phyloP scores from a whole-genome alignment of 53 echinoderm and acorn worm genomes.

The Stichopus horrens region DNA sequence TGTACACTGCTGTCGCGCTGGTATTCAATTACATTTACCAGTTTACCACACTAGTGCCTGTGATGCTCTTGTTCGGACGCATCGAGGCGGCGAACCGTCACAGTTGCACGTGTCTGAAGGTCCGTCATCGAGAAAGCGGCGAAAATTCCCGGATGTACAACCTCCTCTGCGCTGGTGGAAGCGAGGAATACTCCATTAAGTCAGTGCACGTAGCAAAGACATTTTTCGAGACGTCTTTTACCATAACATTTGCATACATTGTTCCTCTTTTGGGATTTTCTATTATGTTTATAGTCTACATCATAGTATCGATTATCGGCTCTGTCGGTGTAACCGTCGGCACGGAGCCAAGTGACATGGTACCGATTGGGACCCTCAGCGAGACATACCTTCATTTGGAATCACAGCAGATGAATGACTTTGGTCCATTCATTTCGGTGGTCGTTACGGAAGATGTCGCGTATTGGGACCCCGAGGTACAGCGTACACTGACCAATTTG shows the following conservation, averaged over 20 bases:
- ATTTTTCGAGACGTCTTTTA: not conserved
- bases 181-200: not conserved
- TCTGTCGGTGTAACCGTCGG: not conserved
- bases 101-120: not conserved
- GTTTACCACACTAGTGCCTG: not conserved
- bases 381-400: not conserved
- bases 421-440: conserved; percentile 15
- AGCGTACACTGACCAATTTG: not conserved
- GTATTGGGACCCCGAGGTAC: not conserved
- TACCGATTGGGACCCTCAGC: not conserved
- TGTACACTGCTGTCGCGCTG: conserved; percentile 62
- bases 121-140: not conserved
- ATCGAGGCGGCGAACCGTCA: conserved; percentile 1
- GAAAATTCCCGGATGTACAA: not conserved
- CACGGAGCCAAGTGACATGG: not conserved
- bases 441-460: not conserved
- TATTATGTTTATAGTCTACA: not conserved
- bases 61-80: not conserved
- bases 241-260: not conserved
- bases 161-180: conserved; percentile 21
- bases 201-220: not conserved
- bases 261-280: not conserved
- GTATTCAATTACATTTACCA: conserved; percentile 64
- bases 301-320: not conserved
- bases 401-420: not conserved